Evolutionary conservation across 2,113 vertebrate genomes (phyloP), one percentile per base, ranked within the genome.

Genomic region (Dipodomys stephensi): DNA sequence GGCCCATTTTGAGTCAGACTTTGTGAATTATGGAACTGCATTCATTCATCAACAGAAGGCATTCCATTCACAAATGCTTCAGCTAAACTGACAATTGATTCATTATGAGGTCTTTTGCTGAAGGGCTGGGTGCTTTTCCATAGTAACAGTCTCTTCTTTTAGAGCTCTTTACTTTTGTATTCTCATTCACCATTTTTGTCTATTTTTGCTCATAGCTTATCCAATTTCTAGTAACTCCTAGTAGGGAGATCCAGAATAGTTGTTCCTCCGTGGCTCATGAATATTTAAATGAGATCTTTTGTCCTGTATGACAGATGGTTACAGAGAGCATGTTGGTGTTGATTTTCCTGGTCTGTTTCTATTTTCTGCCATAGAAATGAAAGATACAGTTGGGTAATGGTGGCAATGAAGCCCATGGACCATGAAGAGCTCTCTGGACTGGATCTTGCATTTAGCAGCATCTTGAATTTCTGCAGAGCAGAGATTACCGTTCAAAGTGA

Each of bases 1-100:
- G 30, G 84, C n/a, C 30, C 35, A 4, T 88, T 96, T 88, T 95
- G 96, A 97, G 90, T 96, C 96, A 96, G 90, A 88, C 60, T 90
- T 77, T 72, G 67, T 90, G 76, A 85, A 46, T 88, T 72, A 93
- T 77, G 71, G 87, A 85, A 35, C 72, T 77, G 35, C 25, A 68
- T 68, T 90, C 92, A 83, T 95, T 96, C 88, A 96, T 94, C 79
- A 74, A 28, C 76, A 94, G 93, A 95, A 94, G 93, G 90, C 85
- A 74, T 92, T 90, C 82, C 96, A 96, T 95, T 96, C 95, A 95
- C 95, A 95, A 92, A 92, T 8, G n/a, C 71, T 69, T 46, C 15
- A 35, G 49, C 77, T 60, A 57, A 82, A 62, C 74, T 53, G 82
- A 95, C 96, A 95, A 88, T 62, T 30, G 67, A 62, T 10, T 69